These are phyloP conservation scores for Ochropleura leucogaster DNA, from an alignment of 2,888 invertebrate species.

Conservation along the genomic window DNA sequence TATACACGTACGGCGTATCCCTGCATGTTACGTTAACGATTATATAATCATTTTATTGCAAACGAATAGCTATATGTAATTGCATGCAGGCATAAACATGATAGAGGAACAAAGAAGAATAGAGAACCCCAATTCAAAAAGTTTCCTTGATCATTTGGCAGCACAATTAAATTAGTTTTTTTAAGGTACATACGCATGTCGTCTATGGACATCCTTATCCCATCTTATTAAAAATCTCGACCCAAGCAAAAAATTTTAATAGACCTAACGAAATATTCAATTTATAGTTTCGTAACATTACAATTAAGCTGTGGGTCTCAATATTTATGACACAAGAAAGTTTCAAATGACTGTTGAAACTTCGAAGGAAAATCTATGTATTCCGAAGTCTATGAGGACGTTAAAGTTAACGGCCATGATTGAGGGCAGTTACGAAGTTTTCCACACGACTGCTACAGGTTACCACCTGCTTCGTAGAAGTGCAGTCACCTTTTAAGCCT, in stretches of 20 bases:
- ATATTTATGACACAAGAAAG: conserved; percentile 1
- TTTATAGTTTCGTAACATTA: conserved; percentile 7
- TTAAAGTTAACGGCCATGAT: conserved; percentile 78
- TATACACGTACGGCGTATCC: conserved; percentile 7
- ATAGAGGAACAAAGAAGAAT: conserved; percentile 10
- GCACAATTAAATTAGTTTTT: too few species aligned
- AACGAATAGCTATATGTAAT: conserved; percentile 28
- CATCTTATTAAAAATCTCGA: neutral
- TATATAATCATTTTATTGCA: conserved; percentile 32
- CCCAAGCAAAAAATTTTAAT: neutral
- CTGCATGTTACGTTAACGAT: conserved; percentile 43
- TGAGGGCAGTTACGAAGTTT: conserved; percentile 76
- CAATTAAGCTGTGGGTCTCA: neutral
- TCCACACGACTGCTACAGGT: conserved; percentile 74
- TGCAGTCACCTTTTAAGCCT: conserved; percentile 83
- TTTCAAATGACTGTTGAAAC: conserved; percentile 26
- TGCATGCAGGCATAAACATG: conserved; percentile 8
- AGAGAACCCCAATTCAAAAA: conserved; percentile 17
- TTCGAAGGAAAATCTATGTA: conserved; percentile 59
- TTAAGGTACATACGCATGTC: neutral
- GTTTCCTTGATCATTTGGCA: neutral
- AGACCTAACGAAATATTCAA: neutral
- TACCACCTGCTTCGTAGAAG: conserved; percentile 78
- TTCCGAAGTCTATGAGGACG: conserved; percentile 73
- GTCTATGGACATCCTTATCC: neutral